phyloP scores from a whole-genome alignment of 92 coral and sea anemone species.

The Meandrina meandrites region DNA sequence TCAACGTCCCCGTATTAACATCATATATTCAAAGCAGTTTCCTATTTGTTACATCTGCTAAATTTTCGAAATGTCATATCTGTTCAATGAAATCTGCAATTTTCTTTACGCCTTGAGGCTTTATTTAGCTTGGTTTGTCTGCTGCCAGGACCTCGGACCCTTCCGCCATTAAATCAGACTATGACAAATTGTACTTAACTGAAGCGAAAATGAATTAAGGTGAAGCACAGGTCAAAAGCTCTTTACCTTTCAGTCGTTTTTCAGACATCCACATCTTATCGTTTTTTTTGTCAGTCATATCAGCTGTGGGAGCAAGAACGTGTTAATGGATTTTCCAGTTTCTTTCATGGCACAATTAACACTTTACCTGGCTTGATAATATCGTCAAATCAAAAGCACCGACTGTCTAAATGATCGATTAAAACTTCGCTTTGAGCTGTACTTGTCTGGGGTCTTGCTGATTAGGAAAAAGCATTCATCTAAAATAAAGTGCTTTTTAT shows the following conservation, averaged over 20 bases:
- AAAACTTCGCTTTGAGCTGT: neutral
- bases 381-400: neutral
- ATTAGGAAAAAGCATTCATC: neutral
- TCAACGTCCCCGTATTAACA: no score
- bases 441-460: neutral
- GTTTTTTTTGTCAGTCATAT: no score
- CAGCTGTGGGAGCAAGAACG: neutral
- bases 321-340: neutral
- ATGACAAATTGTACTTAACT: neutral
- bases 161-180: neutral
- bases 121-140: neutral
- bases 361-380: neutral
- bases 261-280: no score
- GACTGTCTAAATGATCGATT: neutral
- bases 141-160: neutral
- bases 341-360: constrained; percentile 3
- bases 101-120: neutral
- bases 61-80: no score
- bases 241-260: no score
- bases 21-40: no score
- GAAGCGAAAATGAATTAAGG: neutral
- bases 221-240: neutral
- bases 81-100: no score
- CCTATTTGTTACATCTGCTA: no score
- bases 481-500: neutral